phyloP scores from a whole-genome alignment of 2,888 invertebrate species.

The Drosophila suboccidentalis region DNA sequence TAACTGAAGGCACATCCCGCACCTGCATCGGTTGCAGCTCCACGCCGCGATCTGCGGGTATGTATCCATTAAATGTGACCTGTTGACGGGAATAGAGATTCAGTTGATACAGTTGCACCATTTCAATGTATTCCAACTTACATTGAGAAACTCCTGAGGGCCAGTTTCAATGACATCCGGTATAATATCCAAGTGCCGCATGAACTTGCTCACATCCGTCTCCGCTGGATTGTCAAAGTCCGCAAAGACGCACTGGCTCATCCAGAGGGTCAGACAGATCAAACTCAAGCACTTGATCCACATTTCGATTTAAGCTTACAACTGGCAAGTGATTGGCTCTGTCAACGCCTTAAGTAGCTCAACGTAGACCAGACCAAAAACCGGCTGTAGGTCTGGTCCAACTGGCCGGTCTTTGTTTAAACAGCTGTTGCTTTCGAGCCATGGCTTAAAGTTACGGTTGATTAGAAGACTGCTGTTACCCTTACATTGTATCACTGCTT shows the following conservation, averaged over 20 bases:
- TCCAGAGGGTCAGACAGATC: slow-evolving; percentile 21
- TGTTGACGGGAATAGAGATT: slow-evolving; percentile 20
- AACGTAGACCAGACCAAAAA: slow-evolving; percentile 20
- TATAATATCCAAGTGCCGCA: slow-evolving; percentile 82
- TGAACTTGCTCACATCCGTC: slow-evolving; percentile 80
- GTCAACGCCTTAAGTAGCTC: slow-evolving; percentile 44
- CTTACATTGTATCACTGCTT: neutral
- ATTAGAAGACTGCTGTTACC: slow-evolving; percentile 37
- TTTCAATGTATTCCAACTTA: slow-evolving; percentile 62
- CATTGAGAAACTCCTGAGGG: slow-evolving; percentile 83
- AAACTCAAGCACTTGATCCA: slow-evolving; percentile 17
- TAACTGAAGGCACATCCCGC: slow-evolving; percentile 63
- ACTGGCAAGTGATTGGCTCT: slow-evolving; percentile 31
- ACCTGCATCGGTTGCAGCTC: slow-evolving; percentile 89
- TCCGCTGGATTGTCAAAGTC: slow-evolving; percentile 46
- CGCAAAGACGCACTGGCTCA: neutral
- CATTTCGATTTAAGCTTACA: slow-evolving; percentile 26
- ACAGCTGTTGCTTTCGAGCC: slow-evolving; percentile 46
- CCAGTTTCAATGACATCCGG: slow-evolving; percentile 83
- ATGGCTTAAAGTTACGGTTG: slow-evolving; percentile 4
- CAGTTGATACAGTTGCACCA: neutral
- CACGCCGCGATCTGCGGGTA: slow-evolving; percentile 88
- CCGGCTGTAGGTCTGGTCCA: slow-evolving; percentile 51
- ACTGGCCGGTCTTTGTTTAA: slow-evolving; percentile 27
- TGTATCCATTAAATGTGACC: slow-evolving; percentile 83